Conservation (phyloP, 1,140 invertebrate genomes). For the Drosophila triauraria region DNA sequence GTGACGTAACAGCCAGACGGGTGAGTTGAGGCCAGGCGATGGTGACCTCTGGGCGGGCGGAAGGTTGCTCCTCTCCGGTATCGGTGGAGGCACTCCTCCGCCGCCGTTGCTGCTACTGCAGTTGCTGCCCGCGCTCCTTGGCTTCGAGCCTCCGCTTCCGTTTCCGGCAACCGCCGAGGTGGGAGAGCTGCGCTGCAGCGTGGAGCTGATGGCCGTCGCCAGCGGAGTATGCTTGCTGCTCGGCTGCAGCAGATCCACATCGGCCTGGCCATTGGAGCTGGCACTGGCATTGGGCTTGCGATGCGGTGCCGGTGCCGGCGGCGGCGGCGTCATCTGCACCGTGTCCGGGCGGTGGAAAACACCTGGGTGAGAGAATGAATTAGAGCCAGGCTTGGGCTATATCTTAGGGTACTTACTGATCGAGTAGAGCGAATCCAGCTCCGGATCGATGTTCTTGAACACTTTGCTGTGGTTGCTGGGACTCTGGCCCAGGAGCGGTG, state of each 20-base stretch:
- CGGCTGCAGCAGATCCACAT: conserved; percentile 71
- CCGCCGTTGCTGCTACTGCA: conserved; percentile 48
- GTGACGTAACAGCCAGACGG: conserved; percentile 77
- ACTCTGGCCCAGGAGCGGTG: conserved; percentile 73
- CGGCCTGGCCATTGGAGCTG: conserved; percentile 62
- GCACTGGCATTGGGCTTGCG: conserved; percentile 70
- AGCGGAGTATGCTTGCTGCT: conserved; percentile 56
- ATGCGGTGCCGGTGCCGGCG: conserved; percentile 81
- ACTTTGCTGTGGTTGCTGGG: conserved; percentile 83
- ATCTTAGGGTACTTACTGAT: conserved; percentile 65
- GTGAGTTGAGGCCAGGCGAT: conserved; percentile 73
- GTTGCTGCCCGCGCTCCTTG: conserved; percentile 52
- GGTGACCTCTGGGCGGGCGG: conserved; percentile 51
- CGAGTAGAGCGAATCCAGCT: conserved; percentile 83
- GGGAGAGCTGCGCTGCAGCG: conserved; percentile 68
- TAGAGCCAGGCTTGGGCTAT: not conserved
- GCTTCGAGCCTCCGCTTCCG: conserved; percentile 24
- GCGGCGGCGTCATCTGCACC: conserved; percentile 84
- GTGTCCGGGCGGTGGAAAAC: conserved; percentile 83
- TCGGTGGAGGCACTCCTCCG: conserved; percentile 61
- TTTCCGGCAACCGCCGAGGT: conserved; percentile 32
- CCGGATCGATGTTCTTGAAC: conserved; percentile 85
- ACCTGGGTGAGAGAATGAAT: conserved; percentile 31
- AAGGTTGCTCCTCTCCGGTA: conserved; percentile 66
- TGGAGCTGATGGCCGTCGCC: conserved; percentile 48